Evolutionary conservation across 2,113 vertebrate species (phyloP), one percentile per base, ranked within the genome.

Genomic region (Shinisaurus crocodilurus): DNA sequence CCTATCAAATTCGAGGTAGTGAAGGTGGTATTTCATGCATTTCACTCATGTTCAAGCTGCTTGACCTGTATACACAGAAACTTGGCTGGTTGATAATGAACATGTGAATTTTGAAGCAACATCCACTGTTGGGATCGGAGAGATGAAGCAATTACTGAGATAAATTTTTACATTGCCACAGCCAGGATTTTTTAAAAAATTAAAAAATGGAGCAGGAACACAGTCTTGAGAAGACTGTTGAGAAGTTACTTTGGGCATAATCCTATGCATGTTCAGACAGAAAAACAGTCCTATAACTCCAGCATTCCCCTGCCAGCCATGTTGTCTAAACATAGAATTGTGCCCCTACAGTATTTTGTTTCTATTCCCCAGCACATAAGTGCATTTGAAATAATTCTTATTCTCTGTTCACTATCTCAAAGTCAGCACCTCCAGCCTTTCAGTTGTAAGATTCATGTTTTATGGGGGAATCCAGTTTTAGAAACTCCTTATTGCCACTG

Each of bases 91-190:
- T 79, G 57, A n/a, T 27, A 0, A 20, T 43, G 5, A 87, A 40
- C 0, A 0, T 77, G 12, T 43, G 27, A 10, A 0, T 40, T 23
- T n/a, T 43, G 6, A 0, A 0, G 18, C 0, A 0, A 40, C 86
- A 76, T 16, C 15, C 0, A 0, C 2, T 4, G 6, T 6, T 16
- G 32, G 7, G 43, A 84, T 74, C 0, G 0, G 34, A 27, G 48
- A 29, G 8, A 29, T 0, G 0, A 25, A 57, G 34, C 69, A 92
- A 29, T 25, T 1, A 2, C 43, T 9, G 48, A 54, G 3, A 3
- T 0, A 27, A n/a, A 15, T 0, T 5, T 75, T 57, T 37, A 5
- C 0, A 0, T 70, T 16, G 29, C 60, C 13, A 23, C 43, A 16
- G 1, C 37, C 15, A 0, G 7, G 34, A 20, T 23, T 40, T 4